Evolutionary conservation across 2,797 vertebrate genomes (phyloP).

Genomic region (Helicolenus hilgendorfi): DNA sequence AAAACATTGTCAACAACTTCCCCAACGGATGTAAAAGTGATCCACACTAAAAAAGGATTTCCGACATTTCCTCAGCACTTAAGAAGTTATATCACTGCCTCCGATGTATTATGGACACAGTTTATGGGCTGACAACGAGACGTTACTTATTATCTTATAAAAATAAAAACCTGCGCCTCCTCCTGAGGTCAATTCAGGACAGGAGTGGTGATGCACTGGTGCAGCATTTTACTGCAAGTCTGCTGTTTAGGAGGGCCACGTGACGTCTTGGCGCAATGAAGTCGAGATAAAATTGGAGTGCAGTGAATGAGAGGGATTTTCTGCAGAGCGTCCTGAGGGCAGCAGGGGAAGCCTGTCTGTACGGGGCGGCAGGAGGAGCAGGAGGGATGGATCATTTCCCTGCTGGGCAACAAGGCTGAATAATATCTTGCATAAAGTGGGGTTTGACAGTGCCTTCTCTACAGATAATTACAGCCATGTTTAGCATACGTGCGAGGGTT

Average conservation of each 20-base stretch:
- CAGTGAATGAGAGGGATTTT: slow-evolving; percentile 54
- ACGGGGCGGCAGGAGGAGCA: slow-evolving; percentile 25
- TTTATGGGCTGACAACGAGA: neutral
- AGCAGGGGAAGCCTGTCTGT: slow-evolving; percentile 38
- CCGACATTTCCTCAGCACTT: neutral
- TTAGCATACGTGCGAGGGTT: neutral
- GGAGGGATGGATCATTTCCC: slow-evolving; percentile 28
- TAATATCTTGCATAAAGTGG: neutral
- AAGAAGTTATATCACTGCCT: neutral
- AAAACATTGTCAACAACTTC: slow-evolving; percentile 6
- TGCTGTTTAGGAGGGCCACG: slow-evolving; percentile 52
- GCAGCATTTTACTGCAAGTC: slow-evolving; percentile 58
- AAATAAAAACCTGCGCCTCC: neutral
- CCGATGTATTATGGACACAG: neutral
- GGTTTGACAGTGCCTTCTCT: neutral
- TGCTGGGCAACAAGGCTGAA: slow-evolving; percentile 14
- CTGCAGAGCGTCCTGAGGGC: slow-evolving; percentile 54
- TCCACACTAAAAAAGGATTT: neutral
- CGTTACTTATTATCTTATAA: neutral
- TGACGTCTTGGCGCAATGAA: slow-evolving; percentile 60
- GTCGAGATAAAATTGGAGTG: slow-evolving; percentile 19
- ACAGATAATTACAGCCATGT: neutral
- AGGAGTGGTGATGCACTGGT: slow-evolving; percentile 22
- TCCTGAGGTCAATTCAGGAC: slow-evolving; percentile 17
- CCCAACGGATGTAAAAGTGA: neutral